Evolutionary conservation across 2,113 vertebrate genomes (phyloP), one percentile per base, ranked within the genome.

Genomic region (Solea senegalensis): DNA sequence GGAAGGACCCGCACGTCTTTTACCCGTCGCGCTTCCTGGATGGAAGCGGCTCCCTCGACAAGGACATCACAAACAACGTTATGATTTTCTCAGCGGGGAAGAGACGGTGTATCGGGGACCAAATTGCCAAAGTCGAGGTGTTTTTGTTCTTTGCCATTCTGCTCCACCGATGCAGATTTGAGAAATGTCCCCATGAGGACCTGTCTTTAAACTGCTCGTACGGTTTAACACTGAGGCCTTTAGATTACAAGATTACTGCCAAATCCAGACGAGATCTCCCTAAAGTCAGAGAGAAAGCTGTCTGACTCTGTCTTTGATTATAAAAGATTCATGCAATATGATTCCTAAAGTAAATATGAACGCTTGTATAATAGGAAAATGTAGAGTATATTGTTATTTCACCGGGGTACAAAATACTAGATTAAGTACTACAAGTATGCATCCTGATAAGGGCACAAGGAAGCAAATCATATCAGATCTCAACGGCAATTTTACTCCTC

Each of bases 11-110:
- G 0, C 87, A 95, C 0, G 14, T 91, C 26, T 96, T 96, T 4
- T 86, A 96, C 74, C 96, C 96, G 0, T 16, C 73, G 0, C 91
- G 95, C 5, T 96, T 96, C 83, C 77, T 96, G 1, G 86, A 95
- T 0, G 80, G 21, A 14, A 83, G 79, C 0, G 89, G 76, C n/a
- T 74, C 54, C 44, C 73, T 96, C 4, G 86, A 95, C 85, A 93
- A 87, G 7, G 94, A 95, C 39, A 69, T 92, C 8, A 87, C 91
- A 4, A 74, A 72, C 88, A 90, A 84, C 0, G 91, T 96, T 9
- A 91, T 96, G 94, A 94, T 96, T 71, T 96, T 96, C 88, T 96
- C 95, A 0, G 70, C 87, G 0, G 95, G 95, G 5, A 94, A 94
- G 75, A 90, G 95, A 8, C 84, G 94, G 45, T 96, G 95, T 68